These are phyloP conservation scores for Timandra comae DNA, from an alignment of 2,888 invertebrate genomes.

Conservation along the genomic window DNA sequence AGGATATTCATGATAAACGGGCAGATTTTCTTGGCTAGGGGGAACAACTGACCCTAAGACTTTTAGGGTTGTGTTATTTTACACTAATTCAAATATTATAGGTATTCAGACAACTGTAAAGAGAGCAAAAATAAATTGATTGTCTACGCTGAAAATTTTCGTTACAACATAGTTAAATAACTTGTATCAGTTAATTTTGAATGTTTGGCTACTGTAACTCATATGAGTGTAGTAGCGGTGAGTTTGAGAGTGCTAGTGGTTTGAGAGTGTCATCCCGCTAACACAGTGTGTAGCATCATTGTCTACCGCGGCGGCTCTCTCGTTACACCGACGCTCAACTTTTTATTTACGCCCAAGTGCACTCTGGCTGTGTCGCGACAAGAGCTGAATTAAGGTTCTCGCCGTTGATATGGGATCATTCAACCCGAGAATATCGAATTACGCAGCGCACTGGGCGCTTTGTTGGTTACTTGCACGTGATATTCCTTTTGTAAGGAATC, in stretches of 20 bases:
- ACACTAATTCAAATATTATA: too few relatives aligned
- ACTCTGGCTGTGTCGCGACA: conserved; percentile 64
- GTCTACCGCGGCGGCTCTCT: conserved; percentile 55
- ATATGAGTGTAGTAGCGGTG: too few relatives aligned
- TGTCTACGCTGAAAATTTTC: too few relatives aligned
- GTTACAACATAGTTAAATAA: too few relatives aligned
- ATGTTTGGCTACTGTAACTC: too few relatives aligned
- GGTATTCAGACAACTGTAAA: too few relatives aligned
- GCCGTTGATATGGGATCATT: conserved; percentile 74
- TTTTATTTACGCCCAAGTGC: conserved; percentile 76
- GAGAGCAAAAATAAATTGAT: too few relatives aligned
- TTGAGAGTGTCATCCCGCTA: conserved; percentile 62
- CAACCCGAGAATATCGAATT: conserved; percentile 73
- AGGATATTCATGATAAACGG: too few relatives aligned
- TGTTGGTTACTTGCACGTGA: conserved; percentile 71
- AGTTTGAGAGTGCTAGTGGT: conserved; percentile 46
- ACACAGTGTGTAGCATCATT: conserved; percentile 71
- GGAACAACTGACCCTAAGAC: too few relatives aligned
- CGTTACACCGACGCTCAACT: conserved; percentile 69
- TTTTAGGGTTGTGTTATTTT: too few relatives aligned
- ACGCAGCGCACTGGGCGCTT: conserved; percentile 68
- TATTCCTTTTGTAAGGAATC: conserved; percentile 51
- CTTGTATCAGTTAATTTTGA: too few relatives aligned
- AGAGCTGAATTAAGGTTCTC: conserved; percentile 73
- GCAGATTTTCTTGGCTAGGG: too few relatives aligned